Base-by-base conservation (phyloP, 2,113 vertebrate genomes). In the Poeciliopsis prolifica region DNA sequence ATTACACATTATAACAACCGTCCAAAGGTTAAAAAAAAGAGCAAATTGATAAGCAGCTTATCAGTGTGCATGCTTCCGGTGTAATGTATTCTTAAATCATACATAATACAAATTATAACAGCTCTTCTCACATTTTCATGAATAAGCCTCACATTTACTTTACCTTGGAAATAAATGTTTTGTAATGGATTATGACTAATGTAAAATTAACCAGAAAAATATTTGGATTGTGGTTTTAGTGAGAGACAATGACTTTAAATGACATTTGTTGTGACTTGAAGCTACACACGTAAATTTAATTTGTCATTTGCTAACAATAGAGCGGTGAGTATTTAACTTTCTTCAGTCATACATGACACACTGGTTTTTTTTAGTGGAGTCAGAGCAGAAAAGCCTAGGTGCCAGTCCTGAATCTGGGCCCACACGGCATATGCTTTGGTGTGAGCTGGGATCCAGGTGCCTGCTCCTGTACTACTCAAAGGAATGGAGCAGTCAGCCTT, bases 351-450 rank as follows among this genome's bases (percentile, higher is more conserved):
- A 60, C 44, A 58, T 65, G 68, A 64, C 15, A 14, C 0, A 0
- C 3, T 61, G 24, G 31, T 37, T 62, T 77, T 33, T 33, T 77
- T 65, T 65, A 60, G 30, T 9, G 11, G 40, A 15, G 69, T 31
- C n/a, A 19, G 37, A 70, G 44, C 29, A 3, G 69, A 67, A 61
- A 66, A n/a, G 54, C 51, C 30, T 63, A 67, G 33, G 51, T 48
- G 62, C 51, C 61, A 51, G 65, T 64, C 48, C 29, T 54, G 71
- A 63, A 67, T 51, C 77, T 19, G 12, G 79, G 33, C 71, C 68
- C 44, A 15, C 8, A 3, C 70, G 77, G 70, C 75, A 67, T 81
- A 72, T 84, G 86, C 72, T 83, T 22, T 5, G 8, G 60, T 29
- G 35, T 42, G 70, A 0, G 61, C 72, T 54, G 70, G 63, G 67